phyloP scores from a whole-genome alignment of 2,888 invertebrate genomes.

The Diadegma fenestrale region DNA sequence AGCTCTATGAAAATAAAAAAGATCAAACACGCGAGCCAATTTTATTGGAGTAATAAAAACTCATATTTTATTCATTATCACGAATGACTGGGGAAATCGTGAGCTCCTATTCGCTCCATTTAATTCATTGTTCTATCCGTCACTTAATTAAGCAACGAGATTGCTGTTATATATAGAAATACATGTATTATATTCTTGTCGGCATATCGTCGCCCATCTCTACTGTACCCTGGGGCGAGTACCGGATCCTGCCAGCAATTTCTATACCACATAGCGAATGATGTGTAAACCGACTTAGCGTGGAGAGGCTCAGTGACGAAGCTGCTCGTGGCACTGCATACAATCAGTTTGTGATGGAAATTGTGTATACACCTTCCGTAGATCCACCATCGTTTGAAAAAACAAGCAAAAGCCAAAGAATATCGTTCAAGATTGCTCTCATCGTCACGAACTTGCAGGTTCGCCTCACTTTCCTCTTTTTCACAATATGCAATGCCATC shows the following conservation, averaged over 20 bases:
- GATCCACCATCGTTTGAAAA: neutral
- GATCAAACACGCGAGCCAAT: neutral
- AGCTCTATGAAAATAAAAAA: too few species aligned
- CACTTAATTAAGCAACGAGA: constrained; percentile 55
- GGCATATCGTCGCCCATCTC: constrained; percentile 25
- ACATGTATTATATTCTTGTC: constrained; percentile 14
- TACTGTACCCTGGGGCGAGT: constrained; percentile 19
- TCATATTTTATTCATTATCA: neutral
- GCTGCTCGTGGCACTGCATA: constrained; percentile 10
- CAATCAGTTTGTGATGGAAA: constrained; percentile 5
- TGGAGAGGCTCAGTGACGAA: constrained; percentile 20
- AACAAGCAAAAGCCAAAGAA: neutral
- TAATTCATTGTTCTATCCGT: constrained; percentile 49
- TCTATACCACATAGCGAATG: constrained; percentile 28
- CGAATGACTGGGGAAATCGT: neutral
- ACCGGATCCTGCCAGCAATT: constrained; percentile 45
- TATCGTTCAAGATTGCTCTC: neutral
- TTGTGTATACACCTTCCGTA: neutral
- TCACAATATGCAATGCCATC: neutral
- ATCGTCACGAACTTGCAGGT: neutral
- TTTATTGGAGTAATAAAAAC: neutral
- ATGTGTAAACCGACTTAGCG: constrained; percentile 26
- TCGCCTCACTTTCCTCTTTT: neutral
- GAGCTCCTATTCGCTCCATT: constrained; percentile 7
- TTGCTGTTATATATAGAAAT: neutral